phyloP scores from a whole-genome alignment of 2,113 vertebrate species.

The Sus scrofa region DNA sequence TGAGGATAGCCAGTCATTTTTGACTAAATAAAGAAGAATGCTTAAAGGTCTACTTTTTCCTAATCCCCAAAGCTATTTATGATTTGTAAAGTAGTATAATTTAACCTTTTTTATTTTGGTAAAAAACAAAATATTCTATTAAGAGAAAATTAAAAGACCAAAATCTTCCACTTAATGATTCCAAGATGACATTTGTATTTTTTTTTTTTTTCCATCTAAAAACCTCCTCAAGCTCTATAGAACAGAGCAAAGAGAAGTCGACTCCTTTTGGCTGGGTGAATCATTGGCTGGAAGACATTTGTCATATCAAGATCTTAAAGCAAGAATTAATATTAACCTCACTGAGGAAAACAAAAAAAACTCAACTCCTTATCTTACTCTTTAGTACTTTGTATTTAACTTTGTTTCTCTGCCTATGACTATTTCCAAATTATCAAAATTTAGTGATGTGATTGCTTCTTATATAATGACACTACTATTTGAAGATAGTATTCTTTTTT shows the following conservation, averaged over 20 bases:
- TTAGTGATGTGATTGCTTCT: background rate
- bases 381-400: background rate
- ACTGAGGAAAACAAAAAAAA: background rate
- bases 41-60: background rate
- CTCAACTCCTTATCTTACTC: background rate
- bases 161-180: constrained; percentile 27
- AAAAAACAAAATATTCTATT: background rate
- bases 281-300: constrained; percentile 52
- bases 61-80: constrained; percentile 44
- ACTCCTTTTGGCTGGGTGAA: background rate
- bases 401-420: background rate
- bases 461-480: background rate
- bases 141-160: constrained; percentile 40
- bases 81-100: constrained; percentile 10
- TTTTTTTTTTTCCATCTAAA: background rate
- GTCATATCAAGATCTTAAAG: constrained; percentile 23
- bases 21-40: constrained; percentile 23
- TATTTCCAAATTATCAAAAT: constrained; percentile 37
- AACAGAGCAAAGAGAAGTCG: constrained; percentile 24
- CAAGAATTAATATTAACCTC: constrained; percentile 21
- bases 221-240: background rate
- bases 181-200: background rate
- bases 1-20: constrained; percentile 7
- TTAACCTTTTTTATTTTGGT: background rate
- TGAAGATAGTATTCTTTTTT: background rate